Evolutionary conservation across 2,113 vertebrate genomes (phyloP), one percentile per base, ranked within the genome.

Genomic region (Microcebus ravelobensis): DNA sequence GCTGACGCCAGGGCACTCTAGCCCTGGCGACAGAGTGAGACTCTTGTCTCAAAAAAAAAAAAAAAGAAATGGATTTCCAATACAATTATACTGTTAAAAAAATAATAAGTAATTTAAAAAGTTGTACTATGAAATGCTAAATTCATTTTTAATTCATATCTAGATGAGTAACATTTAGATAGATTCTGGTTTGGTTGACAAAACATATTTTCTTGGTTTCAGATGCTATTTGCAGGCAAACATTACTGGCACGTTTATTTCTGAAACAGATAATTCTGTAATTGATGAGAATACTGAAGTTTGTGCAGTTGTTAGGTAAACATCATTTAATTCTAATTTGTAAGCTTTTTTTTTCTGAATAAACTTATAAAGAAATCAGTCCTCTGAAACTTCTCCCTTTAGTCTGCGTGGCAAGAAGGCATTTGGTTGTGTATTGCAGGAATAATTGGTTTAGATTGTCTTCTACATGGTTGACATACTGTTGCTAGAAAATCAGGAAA

Each of bases 301-400:
- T 90, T 68, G 18, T 57, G 85, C 25, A 50, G 11, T 85, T 89
- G 10, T 34, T 79, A 57, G 74, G 39, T 68, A 59, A 89, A 79
- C 67, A 29, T 55, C 17, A 48, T 65, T 89, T 79, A 77, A 79
- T 71, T 84, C 45, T 95, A 34, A 23, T 52, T 87, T 61, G 82
- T 39, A 57, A 81, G 42, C 6, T 6, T 81, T 12, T 67, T 67
- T 71, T 57, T 3, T 13, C 5, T 18, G 17, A 50, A 48, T 65
- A 31, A 39, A 82, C 21, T 74, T 42, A 0, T 12, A 39, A 25
- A 52, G 70, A 42, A 73, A 42, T 15, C 18, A 36, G 70, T 23
- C 27, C 48, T 92, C 59, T 65, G 84, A 71, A 65, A 12, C 17
- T 29, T 70, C 21, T 73, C 29, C 48, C 18, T 17, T 39, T 27